Percentiles rank a stretch among this genome's conserved stretches.
These are phyloP conservation scores for Pelobates fuscus DNA, from an alignment of 2,113 vertebrate species.

Conservation along the genomic window DNA sequence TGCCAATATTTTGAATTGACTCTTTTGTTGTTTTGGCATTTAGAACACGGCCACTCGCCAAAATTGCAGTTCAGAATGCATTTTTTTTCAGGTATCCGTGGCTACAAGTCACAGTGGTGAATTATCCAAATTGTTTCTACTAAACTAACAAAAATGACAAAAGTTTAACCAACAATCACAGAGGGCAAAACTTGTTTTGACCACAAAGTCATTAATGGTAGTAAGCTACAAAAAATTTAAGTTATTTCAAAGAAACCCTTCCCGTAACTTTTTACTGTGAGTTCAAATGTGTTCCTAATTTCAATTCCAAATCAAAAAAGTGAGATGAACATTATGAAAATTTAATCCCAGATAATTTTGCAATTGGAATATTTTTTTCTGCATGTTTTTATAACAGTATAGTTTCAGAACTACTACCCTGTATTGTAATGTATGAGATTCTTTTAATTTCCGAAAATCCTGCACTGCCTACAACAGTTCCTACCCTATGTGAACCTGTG, in stretches of 20 bases:
- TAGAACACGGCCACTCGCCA: conserved; percentile 14
- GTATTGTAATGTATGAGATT: too few species aligned
- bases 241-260: neutral
- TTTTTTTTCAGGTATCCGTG: conserved; percentile 42
- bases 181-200: neutral
- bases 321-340: too few species aligned
- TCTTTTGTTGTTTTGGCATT: conserved; percentile 46
- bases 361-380: too few species aligned
- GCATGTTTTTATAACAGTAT: too few species aligned
- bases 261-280: neutral
- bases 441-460: too few species aligned
- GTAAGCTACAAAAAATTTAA: conserved; percentile 3
- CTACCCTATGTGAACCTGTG: too few species aligned
- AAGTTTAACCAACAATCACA: conserved; percentile 14
- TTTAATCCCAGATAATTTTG: too few species aligned
- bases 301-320: too few species aligned
- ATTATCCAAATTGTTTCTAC: conserved; percentile 41
- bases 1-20: conserved; percentile 42
- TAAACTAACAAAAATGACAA: conserved; percentile 35
- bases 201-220: conserved; percentile 1
- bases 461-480: too few species aligned
- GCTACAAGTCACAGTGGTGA: conserved; percentile 28
- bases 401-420: too few species aligned
- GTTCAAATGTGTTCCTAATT: too few species aligned
- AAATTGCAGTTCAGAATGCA: conserved; percentile 41